phyloP scores from a whole-genome alignment of 2,797 vertebrate genomes.

The Sebastiscus tertius region DNA sequence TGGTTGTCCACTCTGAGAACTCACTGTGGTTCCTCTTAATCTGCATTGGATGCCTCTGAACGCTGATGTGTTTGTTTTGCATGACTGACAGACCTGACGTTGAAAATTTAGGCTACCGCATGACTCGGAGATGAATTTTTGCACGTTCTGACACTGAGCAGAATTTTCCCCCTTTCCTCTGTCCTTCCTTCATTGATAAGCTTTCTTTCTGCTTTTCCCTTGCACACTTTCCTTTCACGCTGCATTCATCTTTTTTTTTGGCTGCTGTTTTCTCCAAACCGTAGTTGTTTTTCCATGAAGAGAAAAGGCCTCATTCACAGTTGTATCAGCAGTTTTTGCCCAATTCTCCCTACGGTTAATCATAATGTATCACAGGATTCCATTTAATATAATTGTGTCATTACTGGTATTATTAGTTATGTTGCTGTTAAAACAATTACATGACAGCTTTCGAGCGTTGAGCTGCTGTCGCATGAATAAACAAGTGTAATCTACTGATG shows the following conservation, averaged over 20 bases:
- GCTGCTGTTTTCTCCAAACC: slow-evolving; percentile 56
- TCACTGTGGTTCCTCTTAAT: background rate
- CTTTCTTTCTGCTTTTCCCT: slow-evolving; percentile 36
- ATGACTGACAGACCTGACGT: slow-evolving; percentile 69
- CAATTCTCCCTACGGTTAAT: background rate
- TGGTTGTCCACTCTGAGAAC: slow-evolving; percentile 13
- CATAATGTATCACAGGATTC: background rate
- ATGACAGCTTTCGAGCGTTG: background rate
- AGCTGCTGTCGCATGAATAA: slow-evolving; percentile 11
- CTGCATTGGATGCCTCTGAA: slow-evolving; percentile 46
- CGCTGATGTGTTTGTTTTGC: slow-evolving; percentile 47
- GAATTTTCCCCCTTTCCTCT: slow-evolving; percentile 73
- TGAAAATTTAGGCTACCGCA: slow-evolving; percentile 45
- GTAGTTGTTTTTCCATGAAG: slow-evolving; percentile 29
- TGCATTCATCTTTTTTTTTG: slow-evolving; percentile 51
- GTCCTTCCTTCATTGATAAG: slow-evolving; percentile 58
- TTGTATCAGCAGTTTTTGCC: slow-evolving; percentile 11
- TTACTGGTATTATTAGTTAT: background rate
- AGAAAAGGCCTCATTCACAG: slow-evolving; percentile 61
- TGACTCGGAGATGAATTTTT: slow-evolving; percentile 54
- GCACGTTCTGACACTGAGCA: slow-evolving; percentile 53
- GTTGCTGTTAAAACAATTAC: background rate
- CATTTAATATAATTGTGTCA: background rate
- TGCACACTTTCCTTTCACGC: slow-evolving; percentile 82
- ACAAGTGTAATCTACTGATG: background rate